These are phyloP conservation scores for Clarias laeviceps DNA, from an alignment of 2,797 vertebrate genomes.

Conservation along the genomic window DNA sequence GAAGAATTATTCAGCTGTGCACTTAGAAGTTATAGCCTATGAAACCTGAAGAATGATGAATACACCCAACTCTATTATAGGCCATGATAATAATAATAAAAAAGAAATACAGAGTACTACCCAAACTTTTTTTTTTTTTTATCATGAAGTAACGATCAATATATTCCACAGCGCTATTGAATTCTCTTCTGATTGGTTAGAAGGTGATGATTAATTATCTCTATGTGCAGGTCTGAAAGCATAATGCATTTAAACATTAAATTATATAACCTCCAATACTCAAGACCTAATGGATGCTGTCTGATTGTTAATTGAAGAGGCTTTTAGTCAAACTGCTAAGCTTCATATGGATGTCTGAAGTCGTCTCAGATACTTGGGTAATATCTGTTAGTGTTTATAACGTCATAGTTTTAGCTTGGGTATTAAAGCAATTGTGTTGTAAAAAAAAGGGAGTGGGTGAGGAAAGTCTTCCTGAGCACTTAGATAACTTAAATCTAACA, in stretches of 20 bases:
- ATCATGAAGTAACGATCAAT: background rate
- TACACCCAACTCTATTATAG: constrained; percentile 10
- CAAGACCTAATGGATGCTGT: background rate
- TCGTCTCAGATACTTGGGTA: background rate
- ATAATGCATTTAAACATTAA: constrained; percentile 28
- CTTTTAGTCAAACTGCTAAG: background rate
- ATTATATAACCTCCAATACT: constrained; percentile 17
- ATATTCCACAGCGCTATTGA: background rate
- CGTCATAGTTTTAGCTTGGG: background rate
- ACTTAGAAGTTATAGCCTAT: constrained; percentile 27
- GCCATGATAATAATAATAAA: background rate
- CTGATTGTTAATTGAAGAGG: constrained; percentile 34
- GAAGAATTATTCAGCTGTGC: constrained; percentile 6
- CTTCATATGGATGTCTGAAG: background rate
- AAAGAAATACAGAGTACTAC: background rate
- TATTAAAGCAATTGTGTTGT: background rate
- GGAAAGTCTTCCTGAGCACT: background rate
- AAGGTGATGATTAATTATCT: constrained; percentile 23
- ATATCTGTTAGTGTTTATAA: background rate
- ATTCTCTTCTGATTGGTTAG: background rate
- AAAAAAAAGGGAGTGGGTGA: background rate
- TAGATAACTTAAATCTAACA: constrained; percentile 30
- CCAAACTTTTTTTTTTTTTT: background rate
- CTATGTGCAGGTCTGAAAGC: background rate
- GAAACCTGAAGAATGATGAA: constrained; percentile 24